Evolutionary conservation across 2,113 vertebrate genomes (phyloP).

Genomic region (Trichomycterus rosablanca): DNA sequence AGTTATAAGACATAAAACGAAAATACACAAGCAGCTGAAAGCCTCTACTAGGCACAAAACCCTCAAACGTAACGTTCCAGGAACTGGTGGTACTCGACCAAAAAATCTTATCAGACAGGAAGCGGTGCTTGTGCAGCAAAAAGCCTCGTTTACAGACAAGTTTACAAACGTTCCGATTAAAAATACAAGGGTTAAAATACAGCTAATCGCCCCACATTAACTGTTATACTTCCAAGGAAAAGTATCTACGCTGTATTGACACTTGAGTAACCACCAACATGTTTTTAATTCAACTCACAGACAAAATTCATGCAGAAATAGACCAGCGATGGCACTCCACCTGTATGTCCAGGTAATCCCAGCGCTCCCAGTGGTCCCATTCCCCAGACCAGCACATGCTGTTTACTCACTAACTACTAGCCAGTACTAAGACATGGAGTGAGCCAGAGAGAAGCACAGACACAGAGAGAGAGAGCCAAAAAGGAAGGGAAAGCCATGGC

Average conservation of each 20-base stretch:
- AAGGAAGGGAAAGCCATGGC: slow-evolving; percentile 38
- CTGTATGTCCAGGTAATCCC: slow-evolving; percentile 43
- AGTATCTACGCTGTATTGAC: too few relatives aligned
- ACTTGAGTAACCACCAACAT: background rate
- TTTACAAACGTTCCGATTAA: background rate
- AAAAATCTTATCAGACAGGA: slow-evolving; percentile 14
- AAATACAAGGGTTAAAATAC: too few relatives aligned
- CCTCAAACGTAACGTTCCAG: background rate
- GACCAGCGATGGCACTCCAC: slow-evolving; percentile 10
- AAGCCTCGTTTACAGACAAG: background rate
- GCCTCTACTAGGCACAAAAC: background rate
- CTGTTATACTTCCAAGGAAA: too few relatives aligned
- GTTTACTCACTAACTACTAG: slow-evolving; percentile 23
- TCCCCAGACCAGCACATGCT: slow-evolving; percentile 49
- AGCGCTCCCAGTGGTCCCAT: slow-evolving; percentile 43
- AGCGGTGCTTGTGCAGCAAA: background rate
- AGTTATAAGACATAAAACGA: background rate
- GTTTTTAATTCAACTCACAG: too few relatives aligned
- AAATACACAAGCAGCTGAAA: too few relatives aligned
- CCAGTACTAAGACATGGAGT: slow-evolving; percentile 17
- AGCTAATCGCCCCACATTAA: too few relatives aligned
- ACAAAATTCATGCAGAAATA: slow-evolving; percentile 11
- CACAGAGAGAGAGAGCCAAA: slow-evolving; percentile 32
- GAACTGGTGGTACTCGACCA: background rate
- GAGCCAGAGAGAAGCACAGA: slow-evolving; percentile 25